phyloP scores from a whole-genome alignment of 2,797 vertebrate genomes.

The Lepus townsendii region DNA sequence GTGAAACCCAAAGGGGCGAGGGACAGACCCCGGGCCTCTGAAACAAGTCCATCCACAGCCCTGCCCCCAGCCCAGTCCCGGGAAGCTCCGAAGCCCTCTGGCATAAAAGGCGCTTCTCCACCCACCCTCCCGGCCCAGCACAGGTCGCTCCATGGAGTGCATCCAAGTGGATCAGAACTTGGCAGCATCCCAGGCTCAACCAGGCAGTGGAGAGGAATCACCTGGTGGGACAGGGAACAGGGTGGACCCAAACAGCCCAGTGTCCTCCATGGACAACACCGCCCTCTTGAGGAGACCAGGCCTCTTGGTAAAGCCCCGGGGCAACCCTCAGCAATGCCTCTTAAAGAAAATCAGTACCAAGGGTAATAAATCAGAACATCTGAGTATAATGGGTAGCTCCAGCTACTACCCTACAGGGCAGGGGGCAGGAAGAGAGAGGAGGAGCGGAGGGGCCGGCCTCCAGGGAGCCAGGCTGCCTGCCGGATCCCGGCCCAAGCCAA shows the following conservation, averaged over 20 bases:
- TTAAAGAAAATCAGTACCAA: constrained; percentile 58
- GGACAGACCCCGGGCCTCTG: constrained; percentile 8
- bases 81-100: background rate
- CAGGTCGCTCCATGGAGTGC: background rate
- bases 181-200: constrained; percentile 12
- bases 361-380: constrained; percentile 41
- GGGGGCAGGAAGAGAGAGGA: background rate
- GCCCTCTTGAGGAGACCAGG: background rate
- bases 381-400: constrained; percentile 46
- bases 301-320: background rate
- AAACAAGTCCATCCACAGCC: background rate
- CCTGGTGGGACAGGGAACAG: background rate
- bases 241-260: background rate
- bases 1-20: background rate
- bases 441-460: background rate
- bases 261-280: background rate
- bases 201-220: background rate
- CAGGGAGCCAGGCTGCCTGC: background rate
- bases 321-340: background rate
- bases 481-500: background rate
- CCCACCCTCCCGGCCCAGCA: background rate
- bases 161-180: background rate
- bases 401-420: constrained; percentile 50
- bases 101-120: background rate
- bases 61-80: background rate